phyloP scores from a whole-genome alignment of 2,797 vertebrate genomes.

The Lithobates pipiens region DNA sequence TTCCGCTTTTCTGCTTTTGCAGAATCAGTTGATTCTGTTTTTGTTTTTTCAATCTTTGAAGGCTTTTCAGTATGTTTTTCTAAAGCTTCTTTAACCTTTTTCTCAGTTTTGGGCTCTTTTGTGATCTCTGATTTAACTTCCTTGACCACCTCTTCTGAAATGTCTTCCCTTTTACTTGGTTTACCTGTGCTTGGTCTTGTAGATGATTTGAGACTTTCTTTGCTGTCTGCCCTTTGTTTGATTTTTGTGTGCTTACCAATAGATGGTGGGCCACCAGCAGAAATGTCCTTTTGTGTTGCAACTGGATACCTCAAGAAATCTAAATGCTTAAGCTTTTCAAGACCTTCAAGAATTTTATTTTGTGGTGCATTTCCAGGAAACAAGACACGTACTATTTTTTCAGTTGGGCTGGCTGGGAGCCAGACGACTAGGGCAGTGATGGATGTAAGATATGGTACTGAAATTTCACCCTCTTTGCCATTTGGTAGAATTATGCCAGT shows the following conservation, averaged over 20 bases:
- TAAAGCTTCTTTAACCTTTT: conserved; percentile 82
- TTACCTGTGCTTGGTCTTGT: conserved; percentile 84
- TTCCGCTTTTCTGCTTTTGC: conserved; percentile 92
- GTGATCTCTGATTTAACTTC: conserved; percentile 83
- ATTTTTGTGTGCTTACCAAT: conserved; percentile 93
- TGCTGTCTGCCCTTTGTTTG: conserved; percentile 94
- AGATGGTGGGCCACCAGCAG: conserved; percentile 83
- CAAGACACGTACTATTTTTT: conserved; percentile 96
- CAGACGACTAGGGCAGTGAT: conserved; percentile 97
- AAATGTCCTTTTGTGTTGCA: conserved; percentile 93
- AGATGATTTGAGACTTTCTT: conserved; percentile 94
- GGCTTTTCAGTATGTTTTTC: conserved; percentile 86
- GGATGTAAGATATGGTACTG: conserved; percentile 96
- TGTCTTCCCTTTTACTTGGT: conserved; percentile 83
- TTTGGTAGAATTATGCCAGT: conserved; percentile 92
- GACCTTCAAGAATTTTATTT: conserved; percentile 98
- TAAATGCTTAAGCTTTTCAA: conserved; percentile 95
- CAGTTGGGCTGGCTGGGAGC: conserved; percentile 93
- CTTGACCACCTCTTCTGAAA: conserved; percentile 81
- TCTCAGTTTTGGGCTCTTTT: conserved; percentile 90
- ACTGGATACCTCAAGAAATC: conserved; percentile 95
- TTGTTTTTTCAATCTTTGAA: conserved; percentile 81
- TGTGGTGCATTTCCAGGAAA: conserved; percentile 98
- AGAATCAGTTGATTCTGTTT: conserved; percentile 79
- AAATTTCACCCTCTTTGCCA: conserved; percentile 98